Evolutionary conservation across 2,888 invertebrate species (phyloP).

Genomic region (Tetranychus truncatus): DNA sequence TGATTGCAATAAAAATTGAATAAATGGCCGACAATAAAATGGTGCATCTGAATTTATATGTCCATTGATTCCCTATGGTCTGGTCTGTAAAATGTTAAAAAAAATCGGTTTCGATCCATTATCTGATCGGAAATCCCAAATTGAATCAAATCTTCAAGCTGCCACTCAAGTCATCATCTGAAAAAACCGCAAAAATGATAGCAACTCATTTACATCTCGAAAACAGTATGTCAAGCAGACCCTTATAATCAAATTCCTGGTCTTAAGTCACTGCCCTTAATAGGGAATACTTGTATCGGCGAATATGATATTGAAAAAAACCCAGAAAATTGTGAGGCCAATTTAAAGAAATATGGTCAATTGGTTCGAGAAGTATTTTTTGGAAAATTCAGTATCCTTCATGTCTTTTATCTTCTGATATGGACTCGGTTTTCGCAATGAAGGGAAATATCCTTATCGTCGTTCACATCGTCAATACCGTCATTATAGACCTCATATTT

Average conservation of each 20-base stretch:
- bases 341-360: slow-evolving; percentile 49
- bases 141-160: neutral
- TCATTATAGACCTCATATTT: slow-evolving; percentile 48
- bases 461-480: slow-evolving; percentile 68
- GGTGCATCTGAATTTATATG: too few relatives aligned
- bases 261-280: slow-evolving; percentile 50
- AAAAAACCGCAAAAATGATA: neutral
- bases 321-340: neutral
- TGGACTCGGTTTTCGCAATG: slow-evolving; percentile 50
- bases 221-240: neutral
- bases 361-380: slow-evolving; percentile 58
- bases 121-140: too few relatives aligned
- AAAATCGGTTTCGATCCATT: too few relatives aligned
- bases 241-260: slow-evolving; percentile 46
- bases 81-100: too few relatives aligned
- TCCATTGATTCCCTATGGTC: too few relatives aligned
- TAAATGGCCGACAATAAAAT: too few relatives aligned
- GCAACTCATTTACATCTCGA: neutral
- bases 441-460: slow-evolving; percentile 51
- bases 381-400: slow-evolving; percentile 53
- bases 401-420: slow-evolving; percentile 61
- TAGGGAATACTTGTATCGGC: slow-evolving; percentile 62
- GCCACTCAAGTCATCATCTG: neutral
- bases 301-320: slow-evolving; percentile 43
- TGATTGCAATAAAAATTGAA: too few relatives aligned